phyloP scores from a whole-genome alignment of 2,797 vertebrate species.

The Spinus pinus region DNA sequence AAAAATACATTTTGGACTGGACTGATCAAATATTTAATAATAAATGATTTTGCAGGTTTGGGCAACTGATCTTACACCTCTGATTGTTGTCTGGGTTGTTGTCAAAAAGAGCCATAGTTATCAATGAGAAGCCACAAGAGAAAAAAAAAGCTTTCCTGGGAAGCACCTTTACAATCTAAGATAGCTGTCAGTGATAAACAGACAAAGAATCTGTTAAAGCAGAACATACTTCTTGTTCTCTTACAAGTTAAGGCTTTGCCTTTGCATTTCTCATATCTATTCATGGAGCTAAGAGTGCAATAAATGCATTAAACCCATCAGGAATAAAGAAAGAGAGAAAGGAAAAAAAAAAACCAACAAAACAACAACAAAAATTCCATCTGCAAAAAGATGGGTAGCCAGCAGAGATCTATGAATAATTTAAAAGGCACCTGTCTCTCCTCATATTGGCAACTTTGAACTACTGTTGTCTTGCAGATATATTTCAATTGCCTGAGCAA shows the following conservation, averaged over 20 bases:
- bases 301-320: slow-evolving; percentile 32
- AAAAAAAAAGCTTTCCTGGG: not conserved
- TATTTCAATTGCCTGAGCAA: slow-evolving; percentile 16
- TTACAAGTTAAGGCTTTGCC: not conserved
- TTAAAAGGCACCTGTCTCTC: slow-evolving; percentile 34
- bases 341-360: not conserved
- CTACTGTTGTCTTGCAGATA: slow-evolving; percentile 38
- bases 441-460: slow-evolving; percentile 50
- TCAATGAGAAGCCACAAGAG: not conserved
- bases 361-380: not conserved
- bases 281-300: slow-evolving; percentile 31
- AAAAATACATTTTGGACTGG: not conserved
- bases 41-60: not conserved
- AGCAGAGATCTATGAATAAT: slow-evolving; percentile 59
- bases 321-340: not conserved
- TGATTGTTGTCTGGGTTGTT: not conserved
- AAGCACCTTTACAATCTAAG: not conserved
- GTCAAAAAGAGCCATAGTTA: not conserved
- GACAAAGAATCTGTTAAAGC: slow-evolving; percentile 16
- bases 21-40: not conserved
- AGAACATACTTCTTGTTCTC: not conserved
- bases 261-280: slow-evolving; percentile 41
- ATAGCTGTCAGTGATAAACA: slow-evolving; percentile 1
- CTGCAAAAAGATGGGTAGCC: slow-evolving; percentile 9
- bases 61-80: not conserved